A percentile compares a stretch with the other conserved stretches of the same genome.
phyloP scores from a whole-genome alignment of 2,888 invertebrate species.

The Criorhina ranunculi region DNA sequence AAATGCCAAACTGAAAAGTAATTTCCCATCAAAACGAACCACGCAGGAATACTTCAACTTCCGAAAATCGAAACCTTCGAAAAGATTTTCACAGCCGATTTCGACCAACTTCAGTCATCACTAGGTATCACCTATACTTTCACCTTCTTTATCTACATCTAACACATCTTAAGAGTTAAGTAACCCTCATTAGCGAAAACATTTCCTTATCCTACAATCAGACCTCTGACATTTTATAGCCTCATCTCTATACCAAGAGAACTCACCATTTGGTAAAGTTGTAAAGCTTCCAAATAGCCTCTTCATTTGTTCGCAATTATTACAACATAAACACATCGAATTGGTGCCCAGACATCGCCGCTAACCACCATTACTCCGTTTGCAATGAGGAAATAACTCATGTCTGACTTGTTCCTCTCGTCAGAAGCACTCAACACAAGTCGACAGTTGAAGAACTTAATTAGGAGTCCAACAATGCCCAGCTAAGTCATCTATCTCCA shows the following conservation, averaged over 20 bases:
- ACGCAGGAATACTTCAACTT: too few species aligned
- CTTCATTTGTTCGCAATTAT: slow-evolving; percentile 10
- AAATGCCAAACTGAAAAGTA: too few species aligned
- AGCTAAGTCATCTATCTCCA: not conserved
- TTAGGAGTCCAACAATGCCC: not conserved
- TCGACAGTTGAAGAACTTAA: slow-evolving; percentile 28
- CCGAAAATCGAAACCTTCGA: too few species aligned
- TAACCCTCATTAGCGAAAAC: slow-evolving; percentile 28
- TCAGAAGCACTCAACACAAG: slow-evolving; percentile 11
- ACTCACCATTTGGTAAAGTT: not conserved
- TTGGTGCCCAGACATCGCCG: slow-evolving; percentile 14
- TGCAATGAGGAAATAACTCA: slow-evolving; percentile 24
- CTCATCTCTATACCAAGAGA: slow-evolving; percentile 9
- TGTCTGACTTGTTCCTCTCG: not conserved
- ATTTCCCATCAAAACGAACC: too few species aligned
- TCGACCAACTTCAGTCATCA: not conserved
- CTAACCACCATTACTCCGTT: slow-evolving; percentile 10
- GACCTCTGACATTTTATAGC: slow-evolving; percentile 1
- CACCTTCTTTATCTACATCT: not conserved
- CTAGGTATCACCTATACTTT: too few species aligned
- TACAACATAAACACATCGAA: slow-evolving; percentile 16
- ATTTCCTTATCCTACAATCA: slow-evolving; percentile 6
- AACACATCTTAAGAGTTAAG: not conserved
- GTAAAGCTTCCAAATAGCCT: not conserved
- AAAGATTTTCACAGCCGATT: not conserved